phyloP scores from a whole-genome alignment of 2,113 vertebrate genomes.

The Furnarius figulus region DNA sequence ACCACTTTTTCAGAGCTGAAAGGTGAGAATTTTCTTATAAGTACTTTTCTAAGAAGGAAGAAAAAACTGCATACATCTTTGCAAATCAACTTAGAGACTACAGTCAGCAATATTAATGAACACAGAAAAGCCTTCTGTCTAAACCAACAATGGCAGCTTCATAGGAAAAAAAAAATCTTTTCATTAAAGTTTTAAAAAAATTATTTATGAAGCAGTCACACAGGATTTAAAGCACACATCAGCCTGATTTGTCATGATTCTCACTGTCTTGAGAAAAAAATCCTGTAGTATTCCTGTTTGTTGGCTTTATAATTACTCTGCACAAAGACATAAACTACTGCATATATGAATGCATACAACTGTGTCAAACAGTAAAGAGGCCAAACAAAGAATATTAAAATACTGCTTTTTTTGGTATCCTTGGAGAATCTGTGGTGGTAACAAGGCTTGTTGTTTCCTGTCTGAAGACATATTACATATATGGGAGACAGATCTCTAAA shows the following conservation, averaged over 20 bases:
- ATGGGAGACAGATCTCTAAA: background rate
- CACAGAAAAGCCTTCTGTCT: background rate
- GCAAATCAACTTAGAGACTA: slow-evolving; percentile 10
- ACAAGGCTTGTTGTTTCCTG: background rate
- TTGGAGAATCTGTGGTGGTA: slow-evolving; percentile 4
- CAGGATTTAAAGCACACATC: background rate
- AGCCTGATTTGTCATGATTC: background rate
- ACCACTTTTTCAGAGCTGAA: slow-evolving; percentile 6
- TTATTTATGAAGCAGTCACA: slow-evolving; percentile 42
- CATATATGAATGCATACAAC: background rate
- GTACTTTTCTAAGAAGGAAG: background rate
- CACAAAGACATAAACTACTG: background rate
- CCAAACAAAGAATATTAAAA: slow-evolving; percentile 4
- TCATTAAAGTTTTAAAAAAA: background rate
- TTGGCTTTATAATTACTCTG: background rate
- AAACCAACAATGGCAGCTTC: background rate
- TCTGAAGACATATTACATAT: background rate
- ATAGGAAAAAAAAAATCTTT: background rate
- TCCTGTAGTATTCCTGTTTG: background rate
- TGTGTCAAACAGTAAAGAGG: background rate
- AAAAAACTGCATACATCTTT: background rate
- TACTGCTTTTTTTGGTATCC: background rate
- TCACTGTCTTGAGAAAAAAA: background rate
- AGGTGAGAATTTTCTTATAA: background rate
- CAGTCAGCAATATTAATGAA: slow-evolving; percentile 42